Percentiles rank a stretch among this genome's conserved stretches.
Conservation (phyloP, 1,140 invertebrate genomes). For the Penaeus indicus region DNA sequence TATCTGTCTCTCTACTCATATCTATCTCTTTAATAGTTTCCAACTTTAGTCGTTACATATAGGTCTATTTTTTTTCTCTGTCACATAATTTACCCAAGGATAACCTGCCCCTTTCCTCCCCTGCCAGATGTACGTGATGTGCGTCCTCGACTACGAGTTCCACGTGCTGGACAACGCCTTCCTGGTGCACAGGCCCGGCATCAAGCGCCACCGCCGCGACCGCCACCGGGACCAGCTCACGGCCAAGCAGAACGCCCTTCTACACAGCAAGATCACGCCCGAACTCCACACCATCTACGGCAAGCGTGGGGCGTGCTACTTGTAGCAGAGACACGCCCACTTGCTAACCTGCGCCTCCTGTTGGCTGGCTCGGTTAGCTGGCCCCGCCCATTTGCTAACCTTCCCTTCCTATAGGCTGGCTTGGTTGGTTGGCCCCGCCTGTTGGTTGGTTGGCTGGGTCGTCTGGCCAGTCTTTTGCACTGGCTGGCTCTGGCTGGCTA, state of each 20-base stretch:
- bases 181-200: conserved; percentile 86
- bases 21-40: not conserved
- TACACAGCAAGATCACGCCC: conserved; percentile 73
- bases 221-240: conserved; percentile 81
- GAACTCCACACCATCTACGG: conserved; percentile 65
- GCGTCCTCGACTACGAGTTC: conserved; percentile 90
- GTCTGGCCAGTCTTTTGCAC: not conserved
- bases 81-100: not conserved
- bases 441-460: not conserved
- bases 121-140: conserved; percentile 84
- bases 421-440: not conserved
- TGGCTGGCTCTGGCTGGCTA: not conserved
- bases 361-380: conserved; percentile 20
- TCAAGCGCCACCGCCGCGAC: conserved; percentile 70
- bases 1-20: not conserved
- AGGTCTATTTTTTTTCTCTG: not conserved
- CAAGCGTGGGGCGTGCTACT: conserved; percentile 53
- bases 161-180: conserved; percentile 91
- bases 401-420: not conserved
- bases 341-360: too few species aligned
- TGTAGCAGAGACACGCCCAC: conserved; percentile 37
- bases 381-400: too few species aligned
- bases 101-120: not conserved
- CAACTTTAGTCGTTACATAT: not conserved
- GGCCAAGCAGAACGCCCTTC: conserved; percentile 82